These are phyloP conservation scores for Physeter macrocephalus DNA, from an alignment of 2,113 vertebrate genomes.

Conservation along the genomic window DNA sequence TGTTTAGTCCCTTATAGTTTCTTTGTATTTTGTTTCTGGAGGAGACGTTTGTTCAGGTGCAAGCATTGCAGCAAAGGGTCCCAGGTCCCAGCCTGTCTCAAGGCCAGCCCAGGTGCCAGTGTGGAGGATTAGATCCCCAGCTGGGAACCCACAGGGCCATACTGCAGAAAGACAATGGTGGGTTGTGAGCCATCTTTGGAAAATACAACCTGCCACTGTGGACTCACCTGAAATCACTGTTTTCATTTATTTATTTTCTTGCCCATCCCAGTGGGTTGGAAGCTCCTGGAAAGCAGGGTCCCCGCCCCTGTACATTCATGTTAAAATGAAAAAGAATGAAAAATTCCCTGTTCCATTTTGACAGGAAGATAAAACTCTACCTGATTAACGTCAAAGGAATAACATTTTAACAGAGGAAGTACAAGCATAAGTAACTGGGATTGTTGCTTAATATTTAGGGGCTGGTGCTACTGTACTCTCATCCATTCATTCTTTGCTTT, in stretches of 20 bases:
- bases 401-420: neutral
- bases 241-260: neutral
- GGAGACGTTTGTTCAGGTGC: too few species aligned
- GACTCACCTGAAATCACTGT: neutral
- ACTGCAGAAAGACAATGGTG: fast-evolving
- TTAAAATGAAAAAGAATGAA: neutral
- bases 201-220: neutral
- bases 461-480: neutral
- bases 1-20: too few species aligned
- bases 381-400: neutral
- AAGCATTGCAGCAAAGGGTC: too few species aligned
- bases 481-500: neutral
- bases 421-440: neutral
- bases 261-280: neutral
- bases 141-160: fast-evolving
- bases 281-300: neutral
- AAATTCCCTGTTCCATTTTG: neutral
- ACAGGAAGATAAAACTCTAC: neutral
- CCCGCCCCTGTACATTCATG: neutral
- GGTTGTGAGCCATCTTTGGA: too few species aligned
- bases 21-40: too few species aligned
- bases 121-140: neutral
- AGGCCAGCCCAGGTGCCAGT: neutral
- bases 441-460: neutral
- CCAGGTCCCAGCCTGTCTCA: too few species aligned